Evolutionary conservation across 1,140 invertebrate genomes (phyloP).

Genomic region (Hestina assimilis): DNA sequence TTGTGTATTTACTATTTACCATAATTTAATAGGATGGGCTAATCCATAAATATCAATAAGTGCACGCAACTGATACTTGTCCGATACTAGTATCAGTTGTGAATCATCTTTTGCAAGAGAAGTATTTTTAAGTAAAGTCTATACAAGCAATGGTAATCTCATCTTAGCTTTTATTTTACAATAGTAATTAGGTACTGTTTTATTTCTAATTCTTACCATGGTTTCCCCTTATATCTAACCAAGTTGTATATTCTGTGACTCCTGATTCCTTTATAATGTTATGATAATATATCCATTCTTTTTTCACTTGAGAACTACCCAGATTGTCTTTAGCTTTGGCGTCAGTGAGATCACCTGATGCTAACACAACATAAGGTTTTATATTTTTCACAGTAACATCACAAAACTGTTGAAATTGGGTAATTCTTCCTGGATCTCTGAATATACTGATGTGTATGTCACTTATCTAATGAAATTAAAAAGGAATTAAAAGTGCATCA

Average conservation of each 20-base stretch:
- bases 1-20: too few relatives aligned
- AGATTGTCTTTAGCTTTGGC: slow-evolving; percentile 88
- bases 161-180: not conserved
- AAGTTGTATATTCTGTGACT: slow-evolving; percentile 84
- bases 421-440: slow-evolving; percentile 85
- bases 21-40: too few relatives aligned
- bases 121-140: too few relatives aligned
- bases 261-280: slow-evolving; percentile 84
- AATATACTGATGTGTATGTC: slow-evolving; percentile 95
- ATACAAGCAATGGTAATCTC: too few relatives aligned
- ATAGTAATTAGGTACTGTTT: not conserved
- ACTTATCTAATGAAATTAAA: slow-evolving; percentile 82
- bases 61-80: too few relatives aligned
- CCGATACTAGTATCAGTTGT: too few relatives aligned
- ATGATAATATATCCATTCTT: slow-evolving; percentile 92
- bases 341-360: slow-evolving; percentile 94
- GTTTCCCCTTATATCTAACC: slow-evolving; percentile 96
- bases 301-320: slow-evolving; percentile 89
- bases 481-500: too few relatives aligned
- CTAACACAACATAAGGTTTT: slow-evolving; percentile 89
- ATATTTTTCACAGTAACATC: slow-evolving; percentile 85
- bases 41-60: too few relatives aligned
- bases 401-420: slow-evolving; percentile 90
- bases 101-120: too few relatives aligned
- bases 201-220: slow-evolving; percentile 90